Conservation (phyloP, 2,888 invertebrate genomes). For the Drosophila neonasuta region DNA sequence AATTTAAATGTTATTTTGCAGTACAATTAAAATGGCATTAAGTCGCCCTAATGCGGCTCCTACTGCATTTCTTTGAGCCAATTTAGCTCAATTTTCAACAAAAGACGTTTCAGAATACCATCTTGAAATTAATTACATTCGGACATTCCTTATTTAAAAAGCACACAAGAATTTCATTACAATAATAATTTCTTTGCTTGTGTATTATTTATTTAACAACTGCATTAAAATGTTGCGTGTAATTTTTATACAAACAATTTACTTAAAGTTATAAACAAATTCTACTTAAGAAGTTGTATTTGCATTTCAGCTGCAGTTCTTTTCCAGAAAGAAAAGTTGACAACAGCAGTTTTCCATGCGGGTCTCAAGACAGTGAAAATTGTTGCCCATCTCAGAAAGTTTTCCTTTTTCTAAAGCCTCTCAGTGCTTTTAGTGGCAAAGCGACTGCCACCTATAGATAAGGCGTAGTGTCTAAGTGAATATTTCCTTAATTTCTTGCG, state of each 20-base stretch:
- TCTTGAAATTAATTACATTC: conserved; percentile 16
- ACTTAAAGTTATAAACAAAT: background rate
- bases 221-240: too few relatives aligned
- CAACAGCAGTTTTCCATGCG: conserved; percentile 12
- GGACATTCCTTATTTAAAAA: background rate
- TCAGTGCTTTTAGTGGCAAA: conserved; percentile 18
- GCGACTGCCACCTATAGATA: conserved; percentile 50
- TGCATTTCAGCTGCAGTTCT: conserved; percentile 21
- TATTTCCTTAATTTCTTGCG: conserved; percentile 65
- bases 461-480: conserved; percentile 57
- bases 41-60: conserved; percentile 34
- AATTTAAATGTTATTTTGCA: conserved; percentile 71
- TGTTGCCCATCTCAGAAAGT: conserved; percentile 1
- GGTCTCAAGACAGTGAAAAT: conserved; percentile 1
- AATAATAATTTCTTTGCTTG: background rate
- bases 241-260: conserved; percentile 1
- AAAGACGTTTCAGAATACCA: conserved; percentile 15
- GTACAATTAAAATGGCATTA: conserved; percentile 71
- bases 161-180: background rate
- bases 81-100: conserved; percentile 30
- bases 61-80: conserved; percentile 43
- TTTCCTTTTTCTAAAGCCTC: conserved; percentile 1
- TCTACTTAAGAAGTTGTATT: conserved; percentile 10
- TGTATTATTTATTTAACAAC: background rate
- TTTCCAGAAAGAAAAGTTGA: conserved; percentile 6